These are phyloP conservation scores for Tadarida brasiliensis DNA, from an alignment of 2,797 vertebrate genomes.

Conservation along the genomic window DNA sequence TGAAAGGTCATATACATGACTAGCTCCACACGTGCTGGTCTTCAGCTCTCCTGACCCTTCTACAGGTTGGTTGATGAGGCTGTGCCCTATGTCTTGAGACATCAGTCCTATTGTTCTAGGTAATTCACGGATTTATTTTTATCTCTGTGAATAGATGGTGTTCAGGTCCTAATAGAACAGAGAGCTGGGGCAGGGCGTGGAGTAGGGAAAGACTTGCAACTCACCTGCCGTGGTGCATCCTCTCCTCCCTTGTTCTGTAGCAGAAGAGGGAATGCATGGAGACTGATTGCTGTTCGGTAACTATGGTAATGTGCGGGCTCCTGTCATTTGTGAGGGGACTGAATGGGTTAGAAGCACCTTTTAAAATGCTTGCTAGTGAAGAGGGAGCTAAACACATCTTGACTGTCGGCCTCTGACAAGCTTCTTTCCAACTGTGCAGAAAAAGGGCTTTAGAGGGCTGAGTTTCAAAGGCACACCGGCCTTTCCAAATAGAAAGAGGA, in stretches of 20 bases:
- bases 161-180: not conserved
- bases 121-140: not conserved
- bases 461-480: constrained; percentile 65
- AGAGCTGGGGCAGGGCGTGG: not conserved
- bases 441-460: constrained; percentile 43
- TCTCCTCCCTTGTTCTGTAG: not conserved
- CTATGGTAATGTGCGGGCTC: constrained; percentile 68
- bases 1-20: not conserved
- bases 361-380: constrained; percentile 62
- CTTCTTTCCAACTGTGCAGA: constrained; percentile 17
- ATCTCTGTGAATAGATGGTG: not conserved
- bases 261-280: constrained; percentile 36
- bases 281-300: constrained; percentile 57
- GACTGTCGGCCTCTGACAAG: constrained; percentile 8
- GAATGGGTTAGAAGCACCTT: constrained; percentile 68
- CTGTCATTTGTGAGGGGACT: constrained; percentile 45
- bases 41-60: not conserved
- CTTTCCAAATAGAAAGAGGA: constrained; percentile 29
- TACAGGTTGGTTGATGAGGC: not conserved
- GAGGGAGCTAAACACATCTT: constrained; percentile 36
- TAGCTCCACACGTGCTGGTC: not conserved
- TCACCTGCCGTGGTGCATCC: not conserved
- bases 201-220: not conserved
- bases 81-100: not conserved
- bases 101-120: not conserved